Conservation (phyloP, 2,888 invertebrate genomes). For the Chesias legatella region DNA sequence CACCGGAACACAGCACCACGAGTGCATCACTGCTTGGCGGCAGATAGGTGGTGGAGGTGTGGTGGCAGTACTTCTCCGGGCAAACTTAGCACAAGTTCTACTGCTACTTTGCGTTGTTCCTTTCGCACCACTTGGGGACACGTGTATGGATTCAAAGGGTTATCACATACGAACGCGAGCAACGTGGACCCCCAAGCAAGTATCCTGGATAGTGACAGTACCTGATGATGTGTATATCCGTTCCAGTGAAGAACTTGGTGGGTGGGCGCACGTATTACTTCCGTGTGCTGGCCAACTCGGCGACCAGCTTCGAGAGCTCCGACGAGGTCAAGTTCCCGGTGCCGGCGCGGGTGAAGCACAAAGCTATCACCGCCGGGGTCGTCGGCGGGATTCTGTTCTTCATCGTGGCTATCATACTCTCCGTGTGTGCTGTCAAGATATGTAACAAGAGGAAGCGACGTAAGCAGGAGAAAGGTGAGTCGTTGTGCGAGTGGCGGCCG, state of each 20-base stretch:
- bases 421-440: conserved; percentile 98
- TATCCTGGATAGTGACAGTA: no score
- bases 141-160: no score
- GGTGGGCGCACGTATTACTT: conserved; percentile 96
- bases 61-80: no score
- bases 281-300: conserved; percentile 93
- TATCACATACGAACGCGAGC: no score
- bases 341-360: conserved; percentile 94
- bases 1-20: no score
- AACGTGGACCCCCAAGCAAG: no score
- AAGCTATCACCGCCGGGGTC: conserved; percentile 97
- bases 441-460: conserved; percentile 98
- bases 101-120: no score
- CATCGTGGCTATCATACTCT: conserved; percentile 97
- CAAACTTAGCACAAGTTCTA: no score
- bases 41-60: no score
- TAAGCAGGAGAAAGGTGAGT: conserved; percentile 98
- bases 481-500: conserved; percentile 42
- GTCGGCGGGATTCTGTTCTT: conserved; percentile 98
- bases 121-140: no score
- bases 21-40: no score
- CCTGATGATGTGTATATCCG: background rate
- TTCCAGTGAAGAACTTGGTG: conserved; percentile 92
- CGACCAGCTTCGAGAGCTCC: conserved; percentile 91
- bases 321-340: conserved; percentile 94